Evolutionary conservation across 2,888 invertebrate species (phyloP).

Genomic region (Tenodera sinensis): DNA sequence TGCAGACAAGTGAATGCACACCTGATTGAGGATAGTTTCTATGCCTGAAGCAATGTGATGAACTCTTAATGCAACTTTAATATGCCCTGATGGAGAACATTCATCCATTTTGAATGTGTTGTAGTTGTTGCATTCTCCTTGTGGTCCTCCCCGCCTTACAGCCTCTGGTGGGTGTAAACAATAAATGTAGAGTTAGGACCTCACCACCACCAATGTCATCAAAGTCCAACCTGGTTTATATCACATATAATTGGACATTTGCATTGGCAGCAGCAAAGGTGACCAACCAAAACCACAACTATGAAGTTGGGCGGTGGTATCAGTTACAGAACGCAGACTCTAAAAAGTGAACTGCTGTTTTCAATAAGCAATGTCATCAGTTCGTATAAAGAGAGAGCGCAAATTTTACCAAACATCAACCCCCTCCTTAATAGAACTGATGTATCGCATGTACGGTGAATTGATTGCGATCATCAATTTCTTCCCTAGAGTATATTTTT

Average conservation of each 20-base stretch:
- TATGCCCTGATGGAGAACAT: background rate
- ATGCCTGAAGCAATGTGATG: background rate
- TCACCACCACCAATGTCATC: conserved; percentile 44
- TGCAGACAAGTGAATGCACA: no score
- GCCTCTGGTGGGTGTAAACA: background rate
- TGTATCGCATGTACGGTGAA: background rate
- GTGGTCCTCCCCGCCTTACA: background rate
- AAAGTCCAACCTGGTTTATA: conserved; percentile 45
- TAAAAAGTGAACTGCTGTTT: conserved; percentile 3
- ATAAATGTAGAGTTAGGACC: conserved; percentile 14
- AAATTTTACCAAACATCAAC: conserved; percentile 17
- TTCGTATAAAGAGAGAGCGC: conserved; percentile 31
- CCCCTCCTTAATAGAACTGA: conserved; percentile 30
- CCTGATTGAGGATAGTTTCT: background rate
- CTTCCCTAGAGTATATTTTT: background rate
- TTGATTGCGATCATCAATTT: background rate
- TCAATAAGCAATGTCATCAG: conserved; percentile 22
- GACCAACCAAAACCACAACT: conserved; percentile 22
- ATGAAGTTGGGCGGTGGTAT: conserved; percentile 7
- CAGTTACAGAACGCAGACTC: background rate
- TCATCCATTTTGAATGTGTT: background rate
- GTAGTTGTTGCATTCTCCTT: background rate
- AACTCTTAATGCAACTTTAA: background rate
- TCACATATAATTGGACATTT: conserved; percentile 44
- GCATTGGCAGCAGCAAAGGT: conserved; percentile 41